Evolutionary conservation across 1,140 invertebrate species (phyloP).

Genomic region (Meteorus sp.): DNA sequence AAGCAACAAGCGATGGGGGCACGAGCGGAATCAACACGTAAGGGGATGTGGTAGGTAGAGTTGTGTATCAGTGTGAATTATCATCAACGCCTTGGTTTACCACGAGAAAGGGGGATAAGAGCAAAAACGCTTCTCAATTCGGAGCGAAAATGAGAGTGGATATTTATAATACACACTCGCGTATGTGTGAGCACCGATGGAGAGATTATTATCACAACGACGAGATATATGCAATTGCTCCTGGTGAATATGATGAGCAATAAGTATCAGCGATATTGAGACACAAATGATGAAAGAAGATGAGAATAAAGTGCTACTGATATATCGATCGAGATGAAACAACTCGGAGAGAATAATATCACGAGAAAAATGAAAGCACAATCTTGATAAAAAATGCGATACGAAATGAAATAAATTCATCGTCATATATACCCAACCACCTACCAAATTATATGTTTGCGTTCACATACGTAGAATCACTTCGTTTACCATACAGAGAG

Average conservation of each 20-base stretch:
- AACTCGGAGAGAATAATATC: too few species aligned
- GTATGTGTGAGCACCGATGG: too few species aligned
- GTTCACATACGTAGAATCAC: too few species aligned
- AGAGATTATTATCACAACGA: neutral
- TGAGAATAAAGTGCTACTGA: neutral
- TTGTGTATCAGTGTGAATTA: constrained; percentile 7
- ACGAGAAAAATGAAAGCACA: too few species aligned
- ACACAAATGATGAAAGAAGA: neutral
- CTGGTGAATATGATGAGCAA: neutral
- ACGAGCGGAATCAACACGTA: neutral
- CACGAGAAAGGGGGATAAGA: neutral
- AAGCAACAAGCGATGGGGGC: neutral
- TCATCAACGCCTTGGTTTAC: constrained; percentile 2
- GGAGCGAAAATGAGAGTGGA: neutral
- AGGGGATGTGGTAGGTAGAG: neutral
- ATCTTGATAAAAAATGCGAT: too few species aligned
- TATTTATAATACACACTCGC: too few species aligned
- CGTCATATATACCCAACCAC: too few species aligned
- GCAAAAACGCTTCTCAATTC: constrained; percentile 3
- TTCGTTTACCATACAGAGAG: too few species aligned
- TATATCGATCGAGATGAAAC: neutral
- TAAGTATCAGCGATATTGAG: neutral
- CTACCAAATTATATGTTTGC: too few species aligned
- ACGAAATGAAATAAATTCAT: too few species aligned
- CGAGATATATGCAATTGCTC: constrained; percentile 1